Conservation (phyloP, 2,888 invertebrate genomes). For the Meta bourneti region DNA sequence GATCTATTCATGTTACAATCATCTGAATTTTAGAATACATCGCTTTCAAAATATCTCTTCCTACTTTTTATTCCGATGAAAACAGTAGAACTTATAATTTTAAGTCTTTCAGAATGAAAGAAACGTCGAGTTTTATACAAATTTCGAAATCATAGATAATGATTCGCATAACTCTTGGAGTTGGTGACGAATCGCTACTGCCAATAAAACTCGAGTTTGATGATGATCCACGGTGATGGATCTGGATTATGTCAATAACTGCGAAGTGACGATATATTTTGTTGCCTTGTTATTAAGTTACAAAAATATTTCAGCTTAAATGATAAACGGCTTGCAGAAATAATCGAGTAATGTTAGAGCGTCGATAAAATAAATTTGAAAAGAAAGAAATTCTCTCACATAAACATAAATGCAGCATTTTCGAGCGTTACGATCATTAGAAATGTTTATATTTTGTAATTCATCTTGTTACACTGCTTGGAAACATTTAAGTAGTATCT, state of each 20-base stretch:
- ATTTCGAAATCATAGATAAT: neutral
- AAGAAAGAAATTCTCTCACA: neutral
- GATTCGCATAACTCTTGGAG: neutral
- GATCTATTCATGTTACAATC: too few relatives aligned
- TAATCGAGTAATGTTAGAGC: neutral
- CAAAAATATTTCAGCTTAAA: neutral
- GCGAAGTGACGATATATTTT: conserved; percentile 18
- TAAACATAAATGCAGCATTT: too few relatives aligned
- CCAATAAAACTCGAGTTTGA: conserved; percentile 13
- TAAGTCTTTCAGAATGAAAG: neutral
- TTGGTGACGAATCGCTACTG: neutral
- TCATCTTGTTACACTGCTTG: too few relatives aligned
- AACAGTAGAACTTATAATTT: neutral
- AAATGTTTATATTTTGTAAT: too few relatives aligned
- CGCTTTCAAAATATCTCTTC: too few relatives aligned
- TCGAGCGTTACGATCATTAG: too few relatives aligned
- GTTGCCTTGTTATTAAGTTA: conserved; percentile 13
- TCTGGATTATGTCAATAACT: conserved; percentile 36
- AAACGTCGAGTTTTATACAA: neutral
- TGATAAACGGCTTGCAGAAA: neutral
- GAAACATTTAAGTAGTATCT: too few relatives aligned
- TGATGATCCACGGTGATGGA: neutral
- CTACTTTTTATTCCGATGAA: neutral
- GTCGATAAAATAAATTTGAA: neutral
- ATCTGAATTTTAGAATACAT: too few relatives aligned